These are phyloP conservation scores for Panulirus ornatus DNA, from an alignment of 1,140 invertebrate species.

Conservation along the genomic window DNA sequence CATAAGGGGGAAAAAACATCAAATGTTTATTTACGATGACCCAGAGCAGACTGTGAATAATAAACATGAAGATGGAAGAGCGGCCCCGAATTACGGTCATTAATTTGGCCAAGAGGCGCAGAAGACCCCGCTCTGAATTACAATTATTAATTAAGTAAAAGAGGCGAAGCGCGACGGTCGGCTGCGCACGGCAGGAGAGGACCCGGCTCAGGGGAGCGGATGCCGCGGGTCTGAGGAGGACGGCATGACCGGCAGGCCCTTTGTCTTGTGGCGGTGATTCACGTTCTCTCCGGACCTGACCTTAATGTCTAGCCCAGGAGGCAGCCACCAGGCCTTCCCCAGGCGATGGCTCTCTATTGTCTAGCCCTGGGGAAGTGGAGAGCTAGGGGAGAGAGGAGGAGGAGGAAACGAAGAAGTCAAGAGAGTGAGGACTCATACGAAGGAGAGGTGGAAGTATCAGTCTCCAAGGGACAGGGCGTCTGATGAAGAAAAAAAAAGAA, in stretches of 20 bases:
- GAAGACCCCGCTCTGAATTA: conserved; percentile 22
- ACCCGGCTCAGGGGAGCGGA: conserved; percentile 11
- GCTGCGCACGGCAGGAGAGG: conserved; percentile 19
- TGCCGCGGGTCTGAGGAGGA: conserved; percentile 15
- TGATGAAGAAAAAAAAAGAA: conserved; percentile 5
- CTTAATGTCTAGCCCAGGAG: conserved; percentile 12
- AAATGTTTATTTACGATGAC: conserved; percentile 31
- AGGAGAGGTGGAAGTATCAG: conserved; percentile 1
- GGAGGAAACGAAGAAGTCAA: conserved; percentile 9
- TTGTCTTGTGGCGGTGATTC: conserved; percentile 45
- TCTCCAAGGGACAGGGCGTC: neutral
- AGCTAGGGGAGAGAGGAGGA: neutral
- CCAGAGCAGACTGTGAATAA: neutral
- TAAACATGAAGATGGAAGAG: conserved; percentile 34
- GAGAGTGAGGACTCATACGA: conserved; percentile 21
- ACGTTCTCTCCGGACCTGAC: conserved; percentile 24
- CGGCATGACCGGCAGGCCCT: conserved; percentile 27
- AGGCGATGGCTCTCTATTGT: neutral
- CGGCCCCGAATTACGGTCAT: conserved; percentile 33
- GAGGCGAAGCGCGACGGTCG: conserved; percentile 9
- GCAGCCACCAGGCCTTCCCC: neutral
- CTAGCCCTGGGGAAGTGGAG: neutral
- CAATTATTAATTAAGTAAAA: conserved; percentile 49
- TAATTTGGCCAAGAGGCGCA: conserved; percentile 39
- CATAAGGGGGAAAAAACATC: conserved; percentile 13